These are phyloP conservation scores for Sarcophaga subvicina DNA, from an alignment of 2,888 invertebrate species.

Conservation along the genomic window DNA sequence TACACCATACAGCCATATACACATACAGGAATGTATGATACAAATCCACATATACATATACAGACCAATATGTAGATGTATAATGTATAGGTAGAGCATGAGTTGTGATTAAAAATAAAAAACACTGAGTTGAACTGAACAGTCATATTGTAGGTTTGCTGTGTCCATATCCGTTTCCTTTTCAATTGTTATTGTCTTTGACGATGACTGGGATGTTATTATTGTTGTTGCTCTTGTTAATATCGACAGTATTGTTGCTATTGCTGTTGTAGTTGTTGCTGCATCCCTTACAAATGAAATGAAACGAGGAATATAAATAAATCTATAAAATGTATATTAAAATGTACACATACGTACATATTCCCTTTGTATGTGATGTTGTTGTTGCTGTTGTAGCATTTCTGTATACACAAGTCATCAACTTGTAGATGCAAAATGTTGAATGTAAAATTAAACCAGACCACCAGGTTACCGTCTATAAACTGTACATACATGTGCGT, in stretches of 20 bases:
- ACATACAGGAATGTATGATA: too few relatives aligned
- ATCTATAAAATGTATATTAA: too few relatives aligned
- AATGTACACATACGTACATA: not conserved
- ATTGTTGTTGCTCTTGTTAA: not conserved
- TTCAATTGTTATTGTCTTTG: constrained; percentile 54
- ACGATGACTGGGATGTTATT: constrained; percentile 23
- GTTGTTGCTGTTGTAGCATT: not conserved
- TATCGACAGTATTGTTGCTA: not conserved
- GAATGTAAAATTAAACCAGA: too few relatives aligned
- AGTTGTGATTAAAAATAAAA: too few relatives aligned
- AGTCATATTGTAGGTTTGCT: constrained; percentile 41
- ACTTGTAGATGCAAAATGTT: not conserved
- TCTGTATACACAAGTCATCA: not conserved
- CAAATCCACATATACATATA: too few relatives aligned
- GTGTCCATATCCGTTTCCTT: constrained; percentile 61
- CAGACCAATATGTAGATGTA: too few relatives aligned
- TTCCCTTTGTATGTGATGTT: not conserved
- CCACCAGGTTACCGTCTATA: too few relatives aligned
- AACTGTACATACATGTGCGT: not conserved
- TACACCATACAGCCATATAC: too few relatives aligned
- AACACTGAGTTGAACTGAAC: too few relatives aligned
- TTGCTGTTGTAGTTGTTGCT: constrained; percentile 9
- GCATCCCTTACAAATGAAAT: not conserved
- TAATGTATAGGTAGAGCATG: too few relatives aligned
- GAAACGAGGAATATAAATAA: too few relatives aligned